These are phyloP conservation scores for Zosterops japonicus DNA, from an alignment of 2,113 vertebrate species.

Conservation along the genomic window DNA sequence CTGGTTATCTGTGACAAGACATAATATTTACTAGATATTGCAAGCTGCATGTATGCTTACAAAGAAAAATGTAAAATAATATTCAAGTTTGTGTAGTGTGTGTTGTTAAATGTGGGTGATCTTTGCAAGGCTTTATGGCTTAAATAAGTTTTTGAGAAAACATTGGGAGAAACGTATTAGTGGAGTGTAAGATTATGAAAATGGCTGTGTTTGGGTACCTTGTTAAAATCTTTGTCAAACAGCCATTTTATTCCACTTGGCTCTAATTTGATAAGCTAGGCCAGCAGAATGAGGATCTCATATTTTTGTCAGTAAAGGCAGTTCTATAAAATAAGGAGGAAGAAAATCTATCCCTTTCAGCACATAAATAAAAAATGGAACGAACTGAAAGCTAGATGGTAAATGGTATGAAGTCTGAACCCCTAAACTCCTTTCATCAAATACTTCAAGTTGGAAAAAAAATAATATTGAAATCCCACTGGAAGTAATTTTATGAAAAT, in stretches of 20 bases:
- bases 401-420: not conserved
- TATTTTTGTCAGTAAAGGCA: not conserved
- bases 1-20: slow-evolving; percentile 39
- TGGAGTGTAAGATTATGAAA: not conserved
- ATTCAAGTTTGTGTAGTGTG: not conserved
- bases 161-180: not conserved
- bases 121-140: not conserved
- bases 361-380: not conserved
- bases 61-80: slow-evolving; percentile 16
- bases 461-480: not conserved
- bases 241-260: not conserved
- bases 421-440: not conserved
- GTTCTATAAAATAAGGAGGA: not conserved
- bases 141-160: not conserved
- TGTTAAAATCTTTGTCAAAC: slow-evolving; percentile 4
- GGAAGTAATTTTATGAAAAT: slow-evolving; percentile 21
- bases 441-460: not conserved
- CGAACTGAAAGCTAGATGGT: not conserved
- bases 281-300: not conserved
- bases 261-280: not conserved
- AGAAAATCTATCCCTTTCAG: not conserved
- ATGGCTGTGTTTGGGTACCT: not conserved
- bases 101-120: not conserved
- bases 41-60: not conserved
- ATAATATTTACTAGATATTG: slow-evolving; percentile 28